phyloP scores from a whole-genome alignment of 2,797 vertebrate species.

The Pseudomugil tenellus region DNA sequence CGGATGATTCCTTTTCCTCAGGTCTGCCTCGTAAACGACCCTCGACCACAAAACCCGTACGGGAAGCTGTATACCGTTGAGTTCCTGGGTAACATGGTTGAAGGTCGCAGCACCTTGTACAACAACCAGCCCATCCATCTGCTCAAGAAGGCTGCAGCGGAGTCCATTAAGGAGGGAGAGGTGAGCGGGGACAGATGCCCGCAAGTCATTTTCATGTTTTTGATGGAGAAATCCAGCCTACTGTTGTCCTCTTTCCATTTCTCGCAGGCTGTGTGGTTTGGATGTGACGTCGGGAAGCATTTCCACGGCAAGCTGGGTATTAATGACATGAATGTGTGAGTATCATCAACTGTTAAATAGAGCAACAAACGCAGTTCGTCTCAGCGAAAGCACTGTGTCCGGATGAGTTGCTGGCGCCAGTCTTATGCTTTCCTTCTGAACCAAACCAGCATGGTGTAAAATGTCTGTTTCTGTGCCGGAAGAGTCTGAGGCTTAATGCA shows the following conservation, averaged over 20 bases:
- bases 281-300: constrained; percentile 96
- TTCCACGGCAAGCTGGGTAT: constrained; percentile 97
- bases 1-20: constrained; percentile 50
- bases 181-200: constrained; percentile 63
- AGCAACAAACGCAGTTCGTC: not conserved
- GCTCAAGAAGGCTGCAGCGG: constrained; percentile 90
- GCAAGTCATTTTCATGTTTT: not conserved
- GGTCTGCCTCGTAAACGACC: constrained; percentile 97
- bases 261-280: constrained; percentile 96
- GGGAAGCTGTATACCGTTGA: constrained; percentile 93
- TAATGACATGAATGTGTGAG: constrained; percentile 97
- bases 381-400: constrained; percentile 20
- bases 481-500: constrained; percentile 29
- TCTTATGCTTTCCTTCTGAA: constrained; percentile 43
- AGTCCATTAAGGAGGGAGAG: constrained; percentile 95
- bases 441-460: constrained; percentile 35
- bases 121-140: constrained; percentile 94
- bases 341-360: constrained; percentile 43
- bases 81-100: constrained; percentile 94
- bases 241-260: not conserved
- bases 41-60: constrained; percentile 91
- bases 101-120: constrained; percentile 89
- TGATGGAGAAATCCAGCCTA: not conserved
- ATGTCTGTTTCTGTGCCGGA: constrained; percentile 30
- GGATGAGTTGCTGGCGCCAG: constrained; percentile 49